Percentiles rank a stretch among this genome's conserved stretches.
These are phyloP conservation scores for Diceros bicornis DNA, from an alignment of 2,797 vertebrate genomes.

Conservation along the genomic window DNA sequence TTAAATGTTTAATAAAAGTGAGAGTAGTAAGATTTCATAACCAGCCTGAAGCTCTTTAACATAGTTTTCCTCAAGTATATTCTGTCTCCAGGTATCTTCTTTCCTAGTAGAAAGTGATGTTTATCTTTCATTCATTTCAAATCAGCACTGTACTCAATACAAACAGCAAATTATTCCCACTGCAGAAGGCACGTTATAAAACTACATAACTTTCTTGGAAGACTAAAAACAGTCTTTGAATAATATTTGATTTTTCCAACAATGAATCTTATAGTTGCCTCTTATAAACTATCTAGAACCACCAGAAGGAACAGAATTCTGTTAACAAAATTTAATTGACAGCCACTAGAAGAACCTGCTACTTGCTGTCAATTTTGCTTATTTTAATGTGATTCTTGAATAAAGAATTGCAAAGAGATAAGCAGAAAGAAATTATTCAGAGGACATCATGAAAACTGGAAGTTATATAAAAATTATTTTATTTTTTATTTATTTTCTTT, in stretches of 20 bases:
- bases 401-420: background rate
- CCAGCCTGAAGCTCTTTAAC: background rate
- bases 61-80: background rate
- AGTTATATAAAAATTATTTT: slow-evolving; percentile 44
- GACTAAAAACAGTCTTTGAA: slow-evolving; percentile 55
- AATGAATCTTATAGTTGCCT: background rate
- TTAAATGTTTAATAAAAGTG: slow-evolving; percentile 55
- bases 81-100: background rate
- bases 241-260: slow-evolving; percentile 34
- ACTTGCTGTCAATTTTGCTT: slow-evolving; percentile 3
- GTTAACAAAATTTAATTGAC: background rate
- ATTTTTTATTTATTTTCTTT: too few relatives aligned
- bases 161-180: slow-evolving; percentile 41
- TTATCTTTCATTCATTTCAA: slow-evolving; percentile 60
- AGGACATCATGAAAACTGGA: slow-evolving; percentile 3
- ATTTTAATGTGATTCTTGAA: slow-evolving; percentile 47
- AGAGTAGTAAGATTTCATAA: slow-evolving; percentile 33
- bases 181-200: background rate
- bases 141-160: background rate
- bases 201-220: background rate
- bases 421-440: background rate
- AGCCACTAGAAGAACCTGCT: slow-evolving; percentile 13
- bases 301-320: background rate
- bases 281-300: slow-evolving; percentile 33
- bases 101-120: background rate